phyloP scores from a whole-genome alignment of 2,888 invertebrate genomes.

The Listrodromus nycthemerus region DNA sequence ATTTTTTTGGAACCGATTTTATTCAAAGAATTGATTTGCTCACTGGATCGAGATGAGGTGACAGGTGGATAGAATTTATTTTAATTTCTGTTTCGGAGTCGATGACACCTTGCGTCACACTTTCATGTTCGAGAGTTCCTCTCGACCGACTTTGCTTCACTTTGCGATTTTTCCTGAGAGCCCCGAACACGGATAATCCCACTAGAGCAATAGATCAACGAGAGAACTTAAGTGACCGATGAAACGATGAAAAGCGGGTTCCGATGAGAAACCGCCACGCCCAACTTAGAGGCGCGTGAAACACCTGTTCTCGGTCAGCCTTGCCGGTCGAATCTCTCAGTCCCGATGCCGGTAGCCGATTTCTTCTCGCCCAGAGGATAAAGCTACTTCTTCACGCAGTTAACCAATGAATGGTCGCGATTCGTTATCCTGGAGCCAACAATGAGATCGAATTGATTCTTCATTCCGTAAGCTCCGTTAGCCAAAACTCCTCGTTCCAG shows the following conservation, averaged over 20 bases:
- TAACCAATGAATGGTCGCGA: constrained; percentile 58
- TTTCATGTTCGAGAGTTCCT: too few relatives aligned
- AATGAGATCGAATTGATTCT: constrained; percentile 67
- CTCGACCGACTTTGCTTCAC: neutral
- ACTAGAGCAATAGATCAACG: constrained; percentile 2
- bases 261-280: constrained; percentile 61
- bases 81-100: neutral
- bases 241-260: constrained; percentile 37
- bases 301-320: constrained; percentile 70
- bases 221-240: constrained; percentile 13
- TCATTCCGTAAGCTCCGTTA: constrained; percentile 48
- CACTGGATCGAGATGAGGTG: neutral
- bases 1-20: constrained; percentile 9
- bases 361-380: constrained; percentile 30
- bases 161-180: neutral
- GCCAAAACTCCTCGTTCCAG: neutral
- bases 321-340: constrained; percentile 19
- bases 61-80: too few relatives aligned
- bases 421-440: constrained; percentile 58
- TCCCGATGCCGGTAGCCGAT: constrained; percentile 46
- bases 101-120: too few relatives aligned
- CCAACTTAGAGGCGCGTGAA: constrained; percentile 68
- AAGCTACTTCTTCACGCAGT: constrained; percentile 13
- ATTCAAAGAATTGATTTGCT: neutral
- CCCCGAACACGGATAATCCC: neutral